Conservation (phyloP, 1,140 invertebrate genomes). For the Drosophila nigromelanica region DNA sequence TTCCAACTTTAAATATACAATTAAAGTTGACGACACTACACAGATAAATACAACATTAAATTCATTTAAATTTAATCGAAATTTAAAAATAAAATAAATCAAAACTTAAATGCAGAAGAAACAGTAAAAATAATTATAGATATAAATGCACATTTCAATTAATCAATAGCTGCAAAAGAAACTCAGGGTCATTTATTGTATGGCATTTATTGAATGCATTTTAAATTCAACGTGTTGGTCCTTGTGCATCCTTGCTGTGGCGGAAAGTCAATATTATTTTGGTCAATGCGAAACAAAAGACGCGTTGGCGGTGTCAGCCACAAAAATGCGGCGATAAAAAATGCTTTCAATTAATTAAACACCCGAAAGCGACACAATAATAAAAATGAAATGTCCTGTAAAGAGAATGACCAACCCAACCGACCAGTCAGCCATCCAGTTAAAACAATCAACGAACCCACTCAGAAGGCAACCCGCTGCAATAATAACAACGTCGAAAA, state of each 20-base stretch:
- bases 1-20: too few species aligned
- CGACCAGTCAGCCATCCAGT: constrained; percentile 10
- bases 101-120: background rate
- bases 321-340: constrained; percentile 63
- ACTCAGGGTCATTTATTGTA: constrained; percentile 21
- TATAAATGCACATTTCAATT: constrained; percentile 41
- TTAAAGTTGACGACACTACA: too few species aligned
- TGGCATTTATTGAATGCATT: constrained; percentile 15
- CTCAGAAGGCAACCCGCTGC: constrained; percentile 24
- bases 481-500: constrained; percentile 11
- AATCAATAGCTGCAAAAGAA: constrained; percentile 27
- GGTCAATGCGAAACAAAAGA: constrained; percentile 45
- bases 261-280: constrained; percentile 76
- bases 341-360: constrained; percentile 82
- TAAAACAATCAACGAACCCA: constrained; percentile 32
- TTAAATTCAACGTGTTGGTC: background rate
- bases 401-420: constrained; percentile 21
- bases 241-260: constrained; percentile 9
- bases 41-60: too few species aligned
- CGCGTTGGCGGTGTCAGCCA: constrained; percentile 31
- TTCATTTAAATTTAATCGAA: background rate
- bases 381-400: constrained; percentile 49
- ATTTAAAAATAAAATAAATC: background rate
- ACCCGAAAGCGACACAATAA: constrained; percentile 63
- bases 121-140: background rate